phyloP scores from a whole-genome alignment of 2,113 vertebrate species.

The Myxocyprinus asiaticus region DNA sequence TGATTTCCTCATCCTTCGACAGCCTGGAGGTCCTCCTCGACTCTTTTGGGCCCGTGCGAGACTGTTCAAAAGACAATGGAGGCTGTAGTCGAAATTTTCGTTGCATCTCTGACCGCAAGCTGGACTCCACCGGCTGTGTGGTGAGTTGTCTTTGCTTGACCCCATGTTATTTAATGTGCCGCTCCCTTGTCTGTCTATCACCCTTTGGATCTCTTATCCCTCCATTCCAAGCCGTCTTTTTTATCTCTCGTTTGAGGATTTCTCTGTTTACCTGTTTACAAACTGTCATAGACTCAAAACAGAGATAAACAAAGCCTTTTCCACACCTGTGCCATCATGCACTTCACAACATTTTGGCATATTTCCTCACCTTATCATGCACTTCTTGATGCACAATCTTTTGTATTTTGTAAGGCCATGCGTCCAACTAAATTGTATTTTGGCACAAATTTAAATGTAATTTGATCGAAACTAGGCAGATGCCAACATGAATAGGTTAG shows the following conservation, averaged over 20 bases:
- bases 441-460: too few relatives aligned
- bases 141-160: slow-evolving; percentile 72
- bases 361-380: too few relatives aligned
- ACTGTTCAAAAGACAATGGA: slow-evolving; percentile 94
- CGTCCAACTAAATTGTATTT: too few relatives aligned
- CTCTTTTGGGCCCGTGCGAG: slow-evolving; percentile 93
- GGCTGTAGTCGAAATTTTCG: slow-evolving; percentile 98
- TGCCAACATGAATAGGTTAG: too few relatives aligned
- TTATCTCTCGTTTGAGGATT: not conserved
- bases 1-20: slow-evolving; percentile 98
- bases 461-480: too few relatives aligned
- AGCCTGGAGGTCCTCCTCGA: slow-evolving; percentile 95
- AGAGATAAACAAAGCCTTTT: not conserved
- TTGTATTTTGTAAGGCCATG: too few relatives aligned
- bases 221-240: not conserved
- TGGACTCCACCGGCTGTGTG: slow-evolving; percentile 95
- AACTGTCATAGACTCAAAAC: not conserved
- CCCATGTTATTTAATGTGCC: not conserved
- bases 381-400: too few relatives aligned
- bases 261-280: slow-evolving; percentile 1
- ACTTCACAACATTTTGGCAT: not conserved
- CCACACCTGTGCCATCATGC: not conserved
- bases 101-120: slow-evolving; percentile 93
- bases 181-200: not conserved
- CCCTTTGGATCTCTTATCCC: not conserved